These are phyloP conservation scores for Lepeophtheirus salmonis DNA, from an alignment of 1,140 invertebrate species.

Conservation along the genomic window DNA sequence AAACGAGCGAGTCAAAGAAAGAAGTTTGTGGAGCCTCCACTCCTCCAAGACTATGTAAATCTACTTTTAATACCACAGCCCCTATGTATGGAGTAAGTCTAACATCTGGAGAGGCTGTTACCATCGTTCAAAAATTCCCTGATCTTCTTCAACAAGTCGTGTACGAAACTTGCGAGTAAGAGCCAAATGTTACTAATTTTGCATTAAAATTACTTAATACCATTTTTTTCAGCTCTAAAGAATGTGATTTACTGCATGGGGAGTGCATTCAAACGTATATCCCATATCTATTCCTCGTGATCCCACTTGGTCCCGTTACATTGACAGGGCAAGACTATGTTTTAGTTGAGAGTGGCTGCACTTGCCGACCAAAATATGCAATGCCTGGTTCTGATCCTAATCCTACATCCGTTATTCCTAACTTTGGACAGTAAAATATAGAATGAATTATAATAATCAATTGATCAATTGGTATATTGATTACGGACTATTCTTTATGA, in stretches of 20 bases:
- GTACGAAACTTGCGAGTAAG: slow-evolving; percentile 63
- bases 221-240: slow-evolving; percentile 44
- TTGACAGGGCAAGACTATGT: slow-evolving; percentile 65
- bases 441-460: no score
- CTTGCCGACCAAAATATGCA: slow-evolving; percentile 62
- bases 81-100: slow-evolving; percentile 78
- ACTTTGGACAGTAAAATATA: slow-evolving; percentile 23
- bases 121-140: slow-evolving; percentile 81
- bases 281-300: slow-evolving; percentile 70
- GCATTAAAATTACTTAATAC: slow-evolving; percentile 1
- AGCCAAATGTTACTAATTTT: slow-evolving; percentile 19
- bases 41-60: slow-evolving; percentile 56
- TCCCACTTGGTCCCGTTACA: slow-evolving; percentile 69
- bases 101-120: slow-evolving; percentile 72
- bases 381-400: slow-evolving; percentile 24
- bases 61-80: slow-evolving; percentile 72
- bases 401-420: slow-evolving; percentile 26
- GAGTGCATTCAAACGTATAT: slow-evolving; percentile 78
- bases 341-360: slow-evolving; percentile 71
- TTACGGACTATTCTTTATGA: no score
- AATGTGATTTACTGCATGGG: slow-evolving; percentile 67
- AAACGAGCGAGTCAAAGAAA: not conserved
- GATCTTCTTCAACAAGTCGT: slow-evolving; percentile 81
- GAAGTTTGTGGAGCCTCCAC: slow-evolving; percentile 5
- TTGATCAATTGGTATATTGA: no score